Percentiles rank a stretch among this genome's conserved stretches.
Evolutionary conservation across 1,140 invertebrate species (phyloP).

Genomic region (Zaprionus nigranus): DNA sequence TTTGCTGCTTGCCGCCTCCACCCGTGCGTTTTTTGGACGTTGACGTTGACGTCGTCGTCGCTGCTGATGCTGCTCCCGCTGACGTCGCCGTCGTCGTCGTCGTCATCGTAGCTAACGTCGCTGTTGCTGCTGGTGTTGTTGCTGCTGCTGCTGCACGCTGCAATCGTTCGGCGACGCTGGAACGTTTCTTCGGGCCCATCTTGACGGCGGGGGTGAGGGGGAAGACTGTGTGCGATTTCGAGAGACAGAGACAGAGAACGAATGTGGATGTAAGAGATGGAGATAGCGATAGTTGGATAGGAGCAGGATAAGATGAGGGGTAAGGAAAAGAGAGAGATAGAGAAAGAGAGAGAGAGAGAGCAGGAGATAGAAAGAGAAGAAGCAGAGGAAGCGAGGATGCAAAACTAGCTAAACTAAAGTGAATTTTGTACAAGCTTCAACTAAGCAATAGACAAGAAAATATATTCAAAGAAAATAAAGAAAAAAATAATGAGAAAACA

Average conservation of each 20-base stretch:
- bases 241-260: constrained; percentile 10
- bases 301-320: not conserved
- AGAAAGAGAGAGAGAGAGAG: not conserved
- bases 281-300: not conserved
- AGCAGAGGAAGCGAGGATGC: not conserved
- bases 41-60: constrained; percentile 17
- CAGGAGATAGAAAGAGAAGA: not conserved
- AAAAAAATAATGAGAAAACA: no score
- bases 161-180: constrained; percentile 67
- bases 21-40: constrained; percentile 52
- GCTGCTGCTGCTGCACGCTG: constrained; percentile 62
- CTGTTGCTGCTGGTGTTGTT: constrained; percentile 24
- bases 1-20: constrained; percentile 55
- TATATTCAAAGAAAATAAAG: not conserved
- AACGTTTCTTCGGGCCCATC: constrained; percentile 81
- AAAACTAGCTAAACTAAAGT: constrained; percentile 7
- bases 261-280: constrained; percentile 7
- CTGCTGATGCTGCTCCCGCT: constrained; percentile 12
- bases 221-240: constrained; percentile 16
- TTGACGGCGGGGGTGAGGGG: constrained; percentile 22
- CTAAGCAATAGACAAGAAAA: not conserved
- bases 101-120: constrained; percentile 18
- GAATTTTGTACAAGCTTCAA: constrained; percentile 4
- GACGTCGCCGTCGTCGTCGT: constrained; percentile 35
- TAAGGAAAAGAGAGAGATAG: not conserved